Conservation (phyloP, 2,113 vertebrate genomes). For the Rallus limicola region DNA sequence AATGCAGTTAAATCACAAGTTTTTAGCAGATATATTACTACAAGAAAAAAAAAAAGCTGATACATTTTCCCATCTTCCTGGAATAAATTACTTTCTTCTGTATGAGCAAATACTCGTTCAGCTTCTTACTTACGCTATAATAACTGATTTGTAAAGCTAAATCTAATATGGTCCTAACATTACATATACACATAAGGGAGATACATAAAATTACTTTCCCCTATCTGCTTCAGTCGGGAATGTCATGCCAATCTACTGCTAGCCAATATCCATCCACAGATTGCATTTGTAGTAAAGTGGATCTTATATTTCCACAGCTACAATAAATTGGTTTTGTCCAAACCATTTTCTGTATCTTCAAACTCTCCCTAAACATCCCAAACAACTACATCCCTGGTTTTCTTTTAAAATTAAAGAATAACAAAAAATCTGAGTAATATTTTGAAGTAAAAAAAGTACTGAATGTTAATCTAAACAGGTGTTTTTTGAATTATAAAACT, state of each 20-base stretch:
- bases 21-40: background rate
- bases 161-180: background rate
- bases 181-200: background rate
- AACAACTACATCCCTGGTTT: background rate
- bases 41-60: background rate
- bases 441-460: background rate
- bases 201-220: conserved; percentile 36
- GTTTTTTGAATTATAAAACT: conserved; percentile 52
- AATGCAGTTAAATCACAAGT: background rate
- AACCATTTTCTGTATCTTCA: background rate
- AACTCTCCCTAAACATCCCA: conserved; percentile 14
- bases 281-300: conserved; percentile 14
- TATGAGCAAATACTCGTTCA: background rate
- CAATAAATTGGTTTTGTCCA: conserved; percentile 28
- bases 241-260: conserved; percentile 31
- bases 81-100: background rate
- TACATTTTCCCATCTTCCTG: background rate
- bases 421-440: background rate
- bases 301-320: conserved; percentile 15
- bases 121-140: background rate
- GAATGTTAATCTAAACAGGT: conserved; percentile 57
- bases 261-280: conserved; percentile 17
- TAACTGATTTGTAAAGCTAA: conserved; percentile 16
- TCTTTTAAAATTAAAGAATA: background rate
- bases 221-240: background rate